Evolutionary conservation across 2,888 invertebrate genomes (phyloP), one percentile per base, ranked within the genome.

Genomic region (Drosophila setosimentum): DNA sequence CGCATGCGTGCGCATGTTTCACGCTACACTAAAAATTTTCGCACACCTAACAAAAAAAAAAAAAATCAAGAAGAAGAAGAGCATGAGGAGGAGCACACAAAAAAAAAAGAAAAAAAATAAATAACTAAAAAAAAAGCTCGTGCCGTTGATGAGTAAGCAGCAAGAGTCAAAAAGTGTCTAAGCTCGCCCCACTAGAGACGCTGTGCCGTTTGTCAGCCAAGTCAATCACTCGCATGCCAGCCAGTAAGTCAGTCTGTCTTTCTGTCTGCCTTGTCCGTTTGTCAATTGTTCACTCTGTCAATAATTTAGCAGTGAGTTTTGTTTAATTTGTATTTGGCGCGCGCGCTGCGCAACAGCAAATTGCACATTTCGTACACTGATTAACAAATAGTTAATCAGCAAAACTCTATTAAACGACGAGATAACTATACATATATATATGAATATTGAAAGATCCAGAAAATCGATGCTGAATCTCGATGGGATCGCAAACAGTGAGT

Each of bases 1-100:
- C 86, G 87, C 87, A 87, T 89, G 87, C 89, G 89, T 87, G 88
- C 87, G 80, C 90, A 82, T 87, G 89, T 87, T 87, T 89, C 89
- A 87, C 82, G 89, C 85, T 89, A 86, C 79, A 86, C 84, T 83
- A 89, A 73, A 78, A 86, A 73, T 86, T 73, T 83, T 83, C 80
- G 83, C 86, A 80, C 80, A 57, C 42, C 57, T 42, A 21, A 24
- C 21, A 30, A 24, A 40, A 29, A 27, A 8, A 83, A 51, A 68
- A 64, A 70, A 48, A 58, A 35, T 27, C 18, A 70, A 61, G 49
- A 66, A 63, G 53, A 68, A 65, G 40, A 54, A 58, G 51, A 53
- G 27, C 21, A 32, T 35, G 49, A 57, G 48, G 48, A 62, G 53
- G 32, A 29, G 48, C 27, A 18, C 1, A n/a, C 29, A 50, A 27